phyloP scores from a whole-genome alignment of 2,113 vertebrate species.

The Lonchura striata region DNA sequence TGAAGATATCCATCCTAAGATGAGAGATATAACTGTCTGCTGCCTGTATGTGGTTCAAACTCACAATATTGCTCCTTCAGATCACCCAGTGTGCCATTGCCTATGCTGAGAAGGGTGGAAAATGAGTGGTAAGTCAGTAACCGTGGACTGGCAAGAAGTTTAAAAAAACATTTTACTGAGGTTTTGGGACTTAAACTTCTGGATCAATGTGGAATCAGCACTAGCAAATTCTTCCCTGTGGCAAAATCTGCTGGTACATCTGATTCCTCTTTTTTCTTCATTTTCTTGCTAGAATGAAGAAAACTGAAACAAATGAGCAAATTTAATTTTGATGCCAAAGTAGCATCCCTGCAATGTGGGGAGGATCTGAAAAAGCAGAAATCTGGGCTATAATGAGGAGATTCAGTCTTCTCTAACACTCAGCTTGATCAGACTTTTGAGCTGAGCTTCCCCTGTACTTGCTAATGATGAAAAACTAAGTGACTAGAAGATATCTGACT shows the following conservation, averaged over 20 bases:
- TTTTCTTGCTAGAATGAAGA: conserved; percentile 22
- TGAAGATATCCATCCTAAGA: not conserved
- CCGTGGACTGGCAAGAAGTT: not conserved
- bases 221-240: conserved; percentile 8
- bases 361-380: not conserved
- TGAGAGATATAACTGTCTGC: not conserved
- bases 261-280: conserved; percentile 14
- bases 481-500: not conserved
- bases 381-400: not conserved
- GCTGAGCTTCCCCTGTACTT: not conserved
- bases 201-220: not conserved
- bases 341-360: not conserved
- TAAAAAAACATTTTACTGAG: not conserved
- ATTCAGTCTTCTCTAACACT: not conserved
- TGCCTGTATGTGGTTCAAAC: not conserved
- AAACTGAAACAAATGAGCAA: conserved; percentile 45
- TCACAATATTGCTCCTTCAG: not conserved
- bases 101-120: not conserved
- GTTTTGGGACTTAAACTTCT: conserved; percentile 9
- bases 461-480: not conserved
- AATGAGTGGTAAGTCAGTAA: not conserved
- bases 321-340: conserved; percentile 17
- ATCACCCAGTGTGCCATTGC: not conserved
- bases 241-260: conserved; percentile 42
- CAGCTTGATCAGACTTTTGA: not conserved